These are phyloP conservation scores for Dioctria linearis DNA, from an alignment of 2,888 invertebrate species.

Conservation along the genomic window DNA sequence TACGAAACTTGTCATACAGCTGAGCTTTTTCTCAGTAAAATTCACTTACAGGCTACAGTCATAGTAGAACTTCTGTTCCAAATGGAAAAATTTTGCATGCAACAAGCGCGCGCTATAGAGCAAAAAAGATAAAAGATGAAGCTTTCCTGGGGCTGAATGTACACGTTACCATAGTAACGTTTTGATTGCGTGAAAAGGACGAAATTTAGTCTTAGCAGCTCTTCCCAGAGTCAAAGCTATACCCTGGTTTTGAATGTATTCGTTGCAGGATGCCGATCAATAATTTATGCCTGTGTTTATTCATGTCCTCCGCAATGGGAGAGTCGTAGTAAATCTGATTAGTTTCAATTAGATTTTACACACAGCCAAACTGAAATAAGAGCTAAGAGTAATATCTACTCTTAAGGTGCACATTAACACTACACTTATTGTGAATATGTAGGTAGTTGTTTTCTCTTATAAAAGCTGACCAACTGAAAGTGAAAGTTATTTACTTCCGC, in stretches of 20 bases:
- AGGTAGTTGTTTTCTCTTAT: background rate
- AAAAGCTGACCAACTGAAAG: too few relatives aligned
- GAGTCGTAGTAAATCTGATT: background rate
- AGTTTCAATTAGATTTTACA: too few relatives aligned
- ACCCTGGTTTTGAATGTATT: background rate
- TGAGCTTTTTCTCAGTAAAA: background rate
- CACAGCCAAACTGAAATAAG: too few relatives aligned
- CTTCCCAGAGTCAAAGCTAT: background rate
- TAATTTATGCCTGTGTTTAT: constrained; percentile 33
- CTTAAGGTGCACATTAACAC: too few relatives aligned
- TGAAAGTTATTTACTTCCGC: too few relatives aligned
- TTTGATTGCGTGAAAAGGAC: constrained; percentile 26
- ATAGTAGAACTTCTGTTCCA: background rate
- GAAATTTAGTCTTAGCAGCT: background rate
- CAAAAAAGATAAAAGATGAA: background rate
- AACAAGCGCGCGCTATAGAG: constrained; percentile 21
- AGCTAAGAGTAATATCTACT: too few relatives aligned
- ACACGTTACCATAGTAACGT: constrained; percentile 35
- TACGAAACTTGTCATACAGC: background rate
- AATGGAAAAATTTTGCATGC: constrained; percentile 15
- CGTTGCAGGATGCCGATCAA: constrained; percentile 25
- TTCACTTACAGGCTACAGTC: too few relatives aligned
- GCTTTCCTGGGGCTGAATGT: constrained; percentile 25
- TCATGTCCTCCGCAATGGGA: background rate
- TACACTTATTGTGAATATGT: background rate